Conservation (phyloP, 2,797 vertebrate species). For the Diplodus sargus region DNA sequence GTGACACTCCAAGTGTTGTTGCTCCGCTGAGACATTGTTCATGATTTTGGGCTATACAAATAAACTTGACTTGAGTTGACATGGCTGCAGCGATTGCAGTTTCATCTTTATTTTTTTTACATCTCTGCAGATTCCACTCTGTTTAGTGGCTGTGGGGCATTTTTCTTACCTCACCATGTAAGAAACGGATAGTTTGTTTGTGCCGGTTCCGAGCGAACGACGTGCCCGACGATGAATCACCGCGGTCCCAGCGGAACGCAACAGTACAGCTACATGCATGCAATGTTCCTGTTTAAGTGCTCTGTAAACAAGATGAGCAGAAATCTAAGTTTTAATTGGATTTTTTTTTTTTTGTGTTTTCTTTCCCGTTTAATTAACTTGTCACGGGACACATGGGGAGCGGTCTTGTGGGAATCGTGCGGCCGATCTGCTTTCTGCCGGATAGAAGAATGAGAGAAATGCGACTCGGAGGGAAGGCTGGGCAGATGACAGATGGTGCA, state of each 20-base stretch:
- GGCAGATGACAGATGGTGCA: conserved; percentile 66
- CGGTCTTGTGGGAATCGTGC: conserved; percentile 63
- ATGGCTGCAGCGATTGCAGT: neutral
- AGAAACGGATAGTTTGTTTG: neutral
- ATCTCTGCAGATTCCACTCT: neutral
- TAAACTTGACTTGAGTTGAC: conserved; percentile 33
- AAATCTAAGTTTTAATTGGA: conserved; percentile 58
- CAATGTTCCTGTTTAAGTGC: neutral
- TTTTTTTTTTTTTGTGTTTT: conserved; percentile 40
- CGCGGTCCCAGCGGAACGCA: neutral
- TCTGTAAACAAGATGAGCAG: conserved; percentile 1
- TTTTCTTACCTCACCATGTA: neutral
- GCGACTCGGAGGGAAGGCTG: conserved; percentile 54
- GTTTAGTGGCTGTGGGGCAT: conserved; percentile 2
- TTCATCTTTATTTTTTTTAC: conserved; percentile 22
- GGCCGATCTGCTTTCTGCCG: conserved; percentile 60
- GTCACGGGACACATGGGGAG: conserved; percentile 78
- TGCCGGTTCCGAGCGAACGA: conserved; percentile 19
- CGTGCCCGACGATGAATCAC: conserved; percentile 6
- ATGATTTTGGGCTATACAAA: conserved; percentile 13
- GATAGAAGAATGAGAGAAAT: conserved; percentile 71
- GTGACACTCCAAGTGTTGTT: neutral
- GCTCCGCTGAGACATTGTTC: conserved; percentile 17
- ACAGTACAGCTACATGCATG: neutral
- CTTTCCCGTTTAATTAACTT: conserved; percentile 74